Conservation (phyloP, 2,797 vertebrate genomes). For the Cyclura pinguis region DNA sequence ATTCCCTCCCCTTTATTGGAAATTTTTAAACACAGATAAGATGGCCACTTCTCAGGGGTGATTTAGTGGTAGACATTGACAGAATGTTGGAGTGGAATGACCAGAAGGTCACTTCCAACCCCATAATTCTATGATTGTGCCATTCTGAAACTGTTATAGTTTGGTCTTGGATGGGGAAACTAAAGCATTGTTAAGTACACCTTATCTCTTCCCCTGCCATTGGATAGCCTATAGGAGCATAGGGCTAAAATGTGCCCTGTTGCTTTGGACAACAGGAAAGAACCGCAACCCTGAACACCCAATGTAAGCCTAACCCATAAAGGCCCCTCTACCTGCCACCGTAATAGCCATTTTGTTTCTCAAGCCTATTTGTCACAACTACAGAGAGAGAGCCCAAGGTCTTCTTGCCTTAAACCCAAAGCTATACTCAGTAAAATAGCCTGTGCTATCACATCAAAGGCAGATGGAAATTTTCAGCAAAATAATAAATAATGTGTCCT, state of each 20-base stretch:
- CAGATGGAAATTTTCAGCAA: conserved; percentile 27
- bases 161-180: no score
- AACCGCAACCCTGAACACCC: no score
- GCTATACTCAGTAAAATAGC: not conserved
- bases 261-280: not conserved
- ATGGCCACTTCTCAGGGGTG: no score
- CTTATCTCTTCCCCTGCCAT: not conserved
- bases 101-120: no score
- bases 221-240: no score
- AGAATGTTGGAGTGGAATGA: no score
- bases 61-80: no score
- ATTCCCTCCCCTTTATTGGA: no score
- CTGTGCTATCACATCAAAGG: conserved; percentile 25
- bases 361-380: not conserved
- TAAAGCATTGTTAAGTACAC: not conserved
- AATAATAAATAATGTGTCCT: not conserved
- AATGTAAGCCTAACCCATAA: no score
- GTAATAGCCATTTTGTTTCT: not conserved
- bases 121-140: no score
- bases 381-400: not conserved
- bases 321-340: not conserved
- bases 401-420: not conserved
- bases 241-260: not conserved
- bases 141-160: no score
- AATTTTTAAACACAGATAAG: no score